A percentile compares a stretch with the other conserved stretches of the same genome.
Evolutionary conservation across 2,888 invertebrate species (phyloP).

Genomic region (Dioctria rufipes): DNA sequence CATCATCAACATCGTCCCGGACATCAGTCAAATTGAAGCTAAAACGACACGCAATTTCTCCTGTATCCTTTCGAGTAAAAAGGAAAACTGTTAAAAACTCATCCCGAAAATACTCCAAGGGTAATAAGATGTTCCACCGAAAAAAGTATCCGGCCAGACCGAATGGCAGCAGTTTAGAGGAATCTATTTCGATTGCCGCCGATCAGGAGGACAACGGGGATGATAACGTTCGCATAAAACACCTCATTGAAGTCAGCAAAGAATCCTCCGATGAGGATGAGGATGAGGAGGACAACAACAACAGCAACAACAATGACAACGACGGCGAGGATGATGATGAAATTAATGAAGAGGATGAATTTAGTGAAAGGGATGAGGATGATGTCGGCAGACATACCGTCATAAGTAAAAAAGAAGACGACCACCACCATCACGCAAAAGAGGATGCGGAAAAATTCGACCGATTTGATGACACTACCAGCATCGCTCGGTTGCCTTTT

Average conservation of each 20-base stretch:
- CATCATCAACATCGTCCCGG: constrained; percentile 5
- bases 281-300: constrained; percentile 50
- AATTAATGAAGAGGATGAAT: constrained; percentile 54
- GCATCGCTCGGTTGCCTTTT: constrained; percentile 76
- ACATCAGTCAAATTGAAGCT: constrained; percentile 54
- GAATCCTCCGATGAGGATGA: constrained; percentile 55
- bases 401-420: constrained; percentile 32
- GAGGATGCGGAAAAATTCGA: constrained; percentile 56
- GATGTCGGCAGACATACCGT: constrained; percentile 51
- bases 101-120: constrained; percentile 32
- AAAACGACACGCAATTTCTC: constrained; percentile 54
- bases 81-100: constrained; percentile 57
- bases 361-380: constrained; percentile 55
- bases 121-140: constrained; percentile 43
- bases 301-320: constrained; percentile 13
- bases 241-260: constrained; percentile 9
- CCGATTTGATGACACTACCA: constrained; percentile 59
- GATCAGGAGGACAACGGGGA: constrained; percentile 50
- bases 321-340: constrained; percentile 37
- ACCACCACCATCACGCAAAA: constrained; percentile 32
- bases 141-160: constrained; percentile 33
- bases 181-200: constrained; percentile 37
- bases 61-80: constrained; percentile 48
- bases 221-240: constrained; percentile 11
- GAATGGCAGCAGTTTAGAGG: constrained; percentile 15